Percentiles rank a stretch among this genome's conserved stretches.
Conservation (phyloP, 2,797 vertebrate genomes). For the Orientallactaga sibirica region DNA sequence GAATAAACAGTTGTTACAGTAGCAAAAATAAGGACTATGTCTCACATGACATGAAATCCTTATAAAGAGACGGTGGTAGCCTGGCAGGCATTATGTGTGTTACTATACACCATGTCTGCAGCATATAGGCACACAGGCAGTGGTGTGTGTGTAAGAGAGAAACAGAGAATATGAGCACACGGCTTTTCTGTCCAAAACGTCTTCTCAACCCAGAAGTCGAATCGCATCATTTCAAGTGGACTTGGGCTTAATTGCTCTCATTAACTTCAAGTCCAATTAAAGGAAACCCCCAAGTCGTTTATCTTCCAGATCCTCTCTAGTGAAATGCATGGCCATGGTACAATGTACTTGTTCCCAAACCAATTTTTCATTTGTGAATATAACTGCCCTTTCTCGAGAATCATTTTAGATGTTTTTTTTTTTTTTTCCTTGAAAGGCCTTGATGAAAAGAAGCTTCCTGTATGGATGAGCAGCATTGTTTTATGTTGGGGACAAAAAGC, state of each 20-base stretch:
- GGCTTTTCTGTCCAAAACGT: constrained; percentile 73
- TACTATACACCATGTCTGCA: rapidly evolving
- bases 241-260: background rate
- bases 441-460: constrained; percentile 1
- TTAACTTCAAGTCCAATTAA: constrained; percentile 48
- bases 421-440: constrained; percentile 24
- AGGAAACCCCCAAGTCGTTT: background rate
- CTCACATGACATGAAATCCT: background rate
- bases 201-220: background rate
- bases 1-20: background rate
- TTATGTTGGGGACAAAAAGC: background rate
- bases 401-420: background rate
- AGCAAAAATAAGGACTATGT: background rate
- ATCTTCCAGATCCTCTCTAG: background rate
- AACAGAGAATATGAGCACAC: background rate
- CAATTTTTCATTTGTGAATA: constrained; percentile 55
- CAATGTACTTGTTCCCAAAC: background rate
- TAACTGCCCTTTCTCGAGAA: background rate
- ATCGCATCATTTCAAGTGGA: background rate
- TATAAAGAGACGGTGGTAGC: background rate
- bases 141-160: background rate
- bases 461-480: background rate
- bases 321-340: background rate
- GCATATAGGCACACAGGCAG: background rate
- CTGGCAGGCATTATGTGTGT: background rate